A percentile compares a stretch with the other conserved stretches of the same genome.
Conservation (phyloP, 2,113 vertebrate genomes). For the Sylvilagus bachmani region DNA sequence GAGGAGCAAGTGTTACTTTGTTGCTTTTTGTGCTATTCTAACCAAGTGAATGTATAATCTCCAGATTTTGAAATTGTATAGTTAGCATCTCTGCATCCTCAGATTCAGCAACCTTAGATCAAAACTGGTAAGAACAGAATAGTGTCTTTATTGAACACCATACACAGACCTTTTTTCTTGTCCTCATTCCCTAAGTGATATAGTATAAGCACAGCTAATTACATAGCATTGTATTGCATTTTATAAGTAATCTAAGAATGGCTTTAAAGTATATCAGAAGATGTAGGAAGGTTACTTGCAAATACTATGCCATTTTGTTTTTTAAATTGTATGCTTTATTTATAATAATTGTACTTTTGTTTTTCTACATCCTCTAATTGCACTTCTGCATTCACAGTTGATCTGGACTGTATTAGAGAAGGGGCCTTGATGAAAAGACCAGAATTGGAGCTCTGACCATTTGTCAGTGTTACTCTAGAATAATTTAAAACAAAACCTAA, state of each 20-base stretch:
- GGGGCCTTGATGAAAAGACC: conserved; percentile 87
- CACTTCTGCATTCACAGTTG: conserved; percentile 91
- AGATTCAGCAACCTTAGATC: too few species aligned
- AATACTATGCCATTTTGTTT: not conserved
- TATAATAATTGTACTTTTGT: conserved; percentile 77
- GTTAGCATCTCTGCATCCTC: too few species aligned
- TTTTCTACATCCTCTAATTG: conserved; percentile 83
- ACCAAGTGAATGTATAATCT: not conserved
- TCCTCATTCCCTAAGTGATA: not conserved
- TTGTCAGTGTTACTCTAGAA: conserved; percentile 88
- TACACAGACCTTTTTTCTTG: not conserved
- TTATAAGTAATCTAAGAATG: not conserved
- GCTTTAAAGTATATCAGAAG: not conserved
- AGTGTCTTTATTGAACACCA: too few species aligned
- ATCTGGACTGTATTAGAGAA: conserved; percentile 87
- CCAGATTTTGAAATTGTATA: not conserved
- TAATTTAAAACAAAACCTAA: conserved; percentile 83
- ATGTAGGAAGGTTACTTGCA: not conserved
- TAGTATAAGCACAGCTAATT: not conserved
- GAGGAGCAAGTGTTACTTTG: not conserved
- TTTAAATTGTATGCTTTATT: conserved; percentile 78
- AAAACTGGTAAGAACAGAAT: too few species aligned
- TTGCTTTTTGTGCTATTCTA: conserved; percentile 49
- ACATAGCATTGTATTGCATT: not conserved
- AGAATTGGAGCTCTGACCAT: conserved; percentile 87